These are phyloP conservation scores for Cariama cristata DNA, from an alignment of 2,113 vertebrate genomes.

Conservation along the genomic window DNA sequence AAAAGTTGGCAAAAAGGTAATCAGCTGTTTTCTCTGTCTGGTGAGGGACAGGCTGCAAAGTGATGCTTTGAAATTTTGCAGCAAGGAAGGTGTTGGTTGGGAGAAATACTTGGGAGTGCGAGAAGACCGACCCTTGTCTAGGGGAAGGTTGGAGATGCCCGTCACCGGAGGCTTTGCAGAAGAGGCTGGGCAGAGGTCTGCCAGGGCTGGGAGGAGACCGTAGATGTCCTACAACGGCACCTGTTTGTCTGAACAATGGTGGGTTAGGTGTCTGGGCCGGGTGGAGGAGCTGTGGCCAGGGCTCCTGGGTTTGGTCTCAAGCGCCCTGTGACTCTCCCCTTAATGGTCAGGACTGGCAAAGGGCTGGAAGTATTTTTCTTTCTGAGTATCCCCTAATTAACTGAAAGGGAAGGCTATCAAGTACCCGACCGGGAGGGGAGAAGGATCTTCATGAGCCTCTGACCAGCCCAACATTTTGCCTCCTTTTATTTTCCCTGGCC, in stretches of 20 bases:
- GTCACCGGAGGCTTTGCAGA: neutral
- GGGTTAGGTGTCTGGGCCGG: neutral
- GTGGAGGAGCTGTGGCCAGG: neutral
- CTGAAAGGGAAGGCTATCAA: conserved; percentile 36
- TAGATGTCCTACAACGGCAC: neutral
- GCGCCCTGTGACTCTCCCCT: neutral
- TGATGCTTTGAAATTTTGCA: neutral
- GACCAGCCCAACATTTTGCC: neutral
- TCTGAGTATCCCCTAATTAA: conserved; percentile 44
- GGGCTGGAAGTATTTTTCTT: conserved; percentile 14
- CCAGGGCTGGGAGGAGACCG: neutral
- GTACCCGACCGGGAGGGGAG: neutral
- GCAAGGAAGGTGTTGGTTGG: neutral
- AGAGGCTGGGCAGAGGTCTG: neutral
- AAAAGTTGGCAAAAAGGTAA: neutral
- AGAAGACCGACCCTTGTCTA: neutral
- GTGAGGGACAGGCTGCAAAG: neutral
- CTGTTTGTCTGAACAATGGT: neutral
- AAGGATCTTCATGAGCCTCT: conserved; percentile 21
- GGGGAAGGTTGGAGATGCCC: neutral
- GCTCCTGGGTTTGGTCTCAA: neutral
- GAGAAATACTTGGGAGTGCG: neutral
- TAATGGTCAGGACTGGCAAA: conserved; percentile 11
- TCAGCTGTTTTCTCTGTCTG: neutral
- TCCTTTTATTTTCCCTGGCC: conserved; percentile 4